These are phyloP conservation scores for Parthenolecanium corni DNA, from an alignment of 2,888 invertebrate species.

Conservation along the genomic window DNA sequence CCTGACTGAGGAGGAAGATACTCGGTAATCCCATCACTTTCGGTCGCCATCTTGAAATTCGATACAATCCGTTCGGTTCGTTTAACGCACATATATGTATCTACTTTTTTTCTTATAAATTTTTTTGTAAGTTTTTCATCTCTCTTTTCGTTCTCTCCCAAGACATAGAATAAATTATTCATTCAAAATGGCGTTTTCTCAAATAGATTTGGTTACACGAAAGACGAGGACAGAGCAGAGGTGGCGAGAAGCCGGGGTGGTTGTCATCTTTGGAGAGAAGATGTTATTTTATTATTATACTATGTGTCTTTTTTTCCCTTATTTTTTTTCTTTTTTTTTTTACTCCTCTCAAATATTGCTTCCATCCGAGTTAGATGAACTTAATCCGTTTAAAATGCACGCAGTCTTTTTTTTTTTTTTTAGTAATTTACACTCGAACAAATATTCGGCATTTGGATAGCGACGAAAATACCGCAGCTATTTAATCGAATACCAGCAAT, in stretches of 20 bases:
- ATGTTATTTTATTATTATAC: too few relatives aligned
- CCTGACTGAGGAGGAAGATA: conserved; percentile 3
- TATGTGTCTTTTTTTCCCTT: neutral
- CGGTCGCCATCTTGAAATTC: conserved; percentile 25
- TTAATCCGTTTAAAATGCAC: conserved; percentile 20
- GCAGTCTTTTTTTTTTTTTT: conserved; percentile 9
- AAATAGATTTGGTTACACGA: conserved; percentile 25
- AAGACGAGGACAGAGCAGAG: neutral
- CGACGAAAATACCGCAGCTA: neutral
- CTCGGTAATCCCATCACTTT: conserved; percentile 26
- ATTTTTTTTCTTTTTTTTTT: neutral
- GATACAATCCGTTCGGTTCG: conserved; percentile 28
- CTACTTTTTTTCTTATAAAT: conserved; percentile 20
- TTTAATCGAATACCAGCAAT: neutral
- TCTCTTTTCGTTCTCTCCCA: conserved; percentile 9
- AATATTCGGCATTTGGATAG: neutral
- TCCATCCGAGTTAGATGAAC: conserved; percentile 3
- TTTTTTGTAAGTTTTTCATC: conserved; percentile 8
- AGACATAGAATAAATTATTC: conserved; percentile 10
- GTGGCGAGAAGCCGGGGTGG: neutral
- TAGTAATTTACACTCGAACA: conserved; percentile 17
- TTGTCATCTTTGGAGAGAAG: neutral
- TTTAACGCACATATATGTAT: conserved; percentile 26
- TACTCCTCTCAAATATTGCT: neutral
- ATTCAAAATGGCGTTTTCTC: conserved; percentile 23